Evolutionary conservation across 2,888 invertebrate genomes (phyloP).

Genomic region (Ichneumon xanthorius): DNA sequence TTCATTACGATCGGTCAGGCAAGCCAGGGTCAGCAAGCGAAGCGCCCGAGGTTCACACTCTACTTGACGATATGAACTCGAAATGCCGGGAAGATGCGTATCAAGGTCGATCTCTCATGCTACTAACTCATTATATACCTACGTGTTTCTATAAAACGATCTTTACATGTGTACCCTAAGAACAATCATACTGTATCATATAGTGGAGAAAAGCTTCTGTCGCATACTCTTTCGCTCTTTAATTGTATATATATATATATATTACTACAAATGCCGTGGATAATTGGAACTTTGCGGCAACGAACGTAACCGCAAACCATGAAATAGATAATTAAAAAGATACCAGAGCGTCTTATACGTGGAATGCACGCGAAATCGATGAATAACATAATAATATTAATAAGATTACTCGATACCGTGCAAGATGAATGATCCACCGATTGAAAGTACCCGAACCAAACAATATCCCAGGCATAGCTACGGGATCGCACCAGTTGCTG

Average conservation of each 20-base stretch:
- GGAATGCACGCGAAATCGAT: slow-evolving; percentile 34
- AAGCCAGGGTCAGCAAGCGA: slow-evolving; percentile 60
- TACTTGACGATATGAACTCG: slow-evolving; percentile 82
- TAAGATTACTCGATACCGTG: background rate
- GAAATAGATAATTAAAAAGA: slow-evolving; percentile 50
- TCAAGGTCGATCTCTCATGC: slow-evolving; percentile 81
- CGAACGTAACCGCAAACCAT: slow-evolving; percentile 49
- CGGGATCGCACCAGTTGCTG: no score
- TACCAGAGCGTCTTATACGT: slow-evolving; percentile 19
- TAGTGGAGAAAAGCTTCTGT: slow-evolving; percentile 34
- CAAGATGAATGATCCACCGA: background rate
- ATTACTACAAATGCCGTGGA: slow-evolving; percentile 67
- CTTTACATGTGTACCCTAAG: slow-evolving; percentile 1
- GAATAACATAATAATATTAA: slow-evolving; percentile 19
- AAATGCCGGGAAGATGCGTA: slow-evolving; percentile 81
- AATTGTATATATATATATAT: slow-evolving; percentile 48
- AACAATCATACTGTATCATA: slow-evolving; percentile 3
- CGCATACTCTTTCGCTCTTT: slow-evolving; percentile 72
- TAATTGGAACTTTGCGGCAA: slow-evolving; percentile 69
- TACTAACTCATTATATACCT: slow-evolving; percentile 27
- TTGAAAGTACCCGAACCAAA: background rate
- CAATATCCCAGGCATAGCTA: no score
- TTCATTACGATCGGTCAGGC: slow-evolving; percentile 56
- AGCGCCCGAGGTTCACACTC: slow-evolving; percentile 78
- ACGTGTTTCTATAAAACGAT: background rate